Base-by-base conservation (phyloP, 2,888 invertebrate species). In the Thecophora atra region DNA sequence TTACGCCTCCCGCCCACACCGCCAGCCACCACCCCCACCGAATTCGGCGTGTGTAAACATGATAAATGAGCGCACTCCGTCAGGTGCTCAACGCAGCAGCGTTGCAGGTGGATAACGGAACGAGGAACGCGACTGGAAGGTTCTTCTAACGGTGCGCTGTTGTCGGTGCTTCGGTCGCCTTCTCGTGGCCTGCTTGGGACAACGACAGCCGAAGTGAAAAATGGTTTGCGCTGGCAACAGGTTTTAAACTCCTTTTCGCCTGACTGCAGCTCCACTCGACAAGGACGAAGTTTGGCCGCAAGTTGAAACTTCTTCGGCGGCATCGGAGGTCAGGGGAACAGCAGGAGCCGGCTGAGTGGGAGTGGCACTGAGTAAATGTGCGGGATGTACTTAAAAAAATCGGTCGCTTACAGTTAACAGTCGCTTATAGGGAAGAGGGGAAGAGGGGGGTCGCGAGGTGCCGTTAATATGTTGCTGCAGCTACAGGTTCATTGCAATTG, bases 51-150 rank as follows among this genome's bases (percentile, higher is more conserved):
- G 28, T 28, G 47, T 62, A 69, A 62, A 75, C 73, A 75, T 76
- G 76, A 77, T 77, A 76, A 77, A 77, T 75, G 75, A 72, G 67
- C 70, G 75, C 72, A 71, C 64, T 74, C 74, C 73, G 75, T 70
- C 75, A 76, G 76, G 76, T 75, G 74, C 70, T 73, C 68, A 44
- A 44, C 44, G 30, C 26, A 54, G 28, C 6, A 26, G 52, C 54
- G 19, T 44, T 47, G 51, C 51, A n/a, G 62, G 30, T 15, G 62
- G 42, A 24, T 26, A 15, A 15, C 28, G 37, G 42, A 52, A 47
- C 37, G 37, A 54, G 30, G 30, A 66, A 66, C 24, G 19, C 51
- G 28, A 30, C 19, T 51, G 17, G 21, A 19, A 19, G 67, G 54
- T 11, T 65, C 15, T 5, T 13, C 17, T 37, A 21, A 4, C 8